Evolutionary conservation across 2,888 invertebrate species (phyloP).

Genomic region (Halictus ligatus): DNA sequence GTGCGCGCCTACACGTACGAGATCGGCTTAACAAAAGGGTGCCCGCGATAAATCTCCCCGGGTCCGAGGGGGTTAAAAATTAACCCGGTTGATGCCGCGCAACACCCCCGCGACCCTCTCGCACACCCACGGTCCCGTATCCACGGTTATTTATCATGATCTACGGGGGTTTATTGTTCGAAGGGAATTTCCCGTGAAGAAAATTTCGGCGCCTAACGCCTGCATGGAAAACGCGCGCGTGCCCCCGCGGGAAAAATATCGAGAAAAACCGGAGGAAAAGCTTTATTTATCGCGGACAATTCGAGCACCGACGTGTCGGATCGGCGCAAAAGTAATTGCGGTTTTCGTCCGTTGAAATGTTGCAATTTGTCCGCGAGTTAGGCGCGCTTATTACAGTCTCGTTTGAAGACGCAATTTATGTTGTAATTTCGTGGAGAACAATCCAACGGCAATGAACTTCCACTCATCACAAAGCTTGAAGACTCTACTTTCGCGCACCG

Average conservation of each 20-base stretch:
- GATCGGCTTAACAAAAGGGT: constrained; percentile 74
- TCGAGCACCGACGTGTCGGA: background rate
- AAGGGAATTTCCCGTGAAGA: constrained; percentile 56
- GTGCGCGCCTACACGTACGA: constrained; percentile 36
- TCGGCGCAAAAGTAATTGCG: background rate
- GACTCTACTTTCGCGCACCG: no score
- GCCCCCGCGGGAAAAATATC: background rate
- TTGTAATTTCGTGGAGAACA: no score
- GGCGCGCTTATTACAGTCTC: background rate
- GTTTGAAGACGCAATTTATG: no score
- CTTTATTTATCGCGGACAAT: background rate
- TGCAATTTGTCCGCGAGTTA: background rate
- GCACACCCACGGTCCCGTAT: constrained; percentile 2
- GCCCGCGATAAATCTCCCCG: constrained; percentile 76
- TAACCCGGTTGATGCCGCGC: constrained; percentile 69
- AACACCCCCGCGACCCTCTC: constrained; percentile 22
- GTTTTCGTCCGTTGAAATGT: background rate
- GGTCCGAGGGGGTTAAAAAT: constrained; percentile 74
- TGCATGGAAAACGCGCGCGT: background rate
- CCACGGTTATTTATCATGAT: constrained; percentile 68
- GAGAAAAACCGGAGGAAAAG: no score
- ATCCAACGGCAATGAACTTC: no score
- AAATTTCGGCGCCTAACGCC: constrained; percentile 27
- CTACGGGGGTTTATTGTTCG: constrained; percentile 63
- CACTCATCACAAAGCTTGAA: no score